A percentile compares a stretch with the other conserved stretches of the same genome.
phyloP scores from a whole-genome alignment of 53 echinoderm and acorn worm genomes.

The Temnopleurus reevesii region DNA sequence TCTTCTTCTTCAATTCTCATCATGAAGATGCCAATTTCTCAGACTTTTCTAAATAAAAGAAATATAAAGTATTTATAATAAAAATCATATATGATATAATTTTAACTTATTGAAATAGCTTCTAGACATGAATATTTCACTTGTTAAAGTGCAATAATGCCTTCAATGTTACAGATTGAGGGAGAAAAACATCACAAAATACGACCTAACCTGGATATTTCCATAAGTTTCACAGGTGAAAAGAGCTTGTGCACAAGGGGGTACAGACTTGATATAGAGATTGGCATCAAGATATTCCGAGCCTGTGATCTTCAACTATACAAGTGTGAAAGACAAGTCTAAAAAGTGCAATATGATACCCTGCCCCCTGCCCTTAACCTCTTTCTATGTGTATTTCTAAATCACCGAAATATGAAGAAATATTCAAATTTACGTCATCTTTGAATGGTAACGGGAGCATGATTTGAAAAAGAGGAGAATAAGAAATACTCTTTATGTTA shows the following conservation, averaged over 20 bases:
- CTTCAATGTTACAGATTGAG: not conserved
- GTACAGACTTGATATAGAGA: not conserved
- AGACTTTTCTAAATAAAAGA: too few species aligned
- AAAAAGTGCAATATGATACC: not conserved
- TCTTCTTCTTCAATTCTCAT: too few species aligned
- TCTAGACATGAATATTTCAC: too few species aligned
- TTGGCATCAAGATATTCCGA: not conserved
- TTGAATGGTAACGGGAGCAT: not conserved
- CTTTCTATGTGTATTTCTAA: too few species aligned
- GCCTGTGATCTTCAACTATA: not conserved
- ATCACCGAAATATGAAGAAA: too few species aligned
- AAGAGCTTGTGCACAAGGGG: not conserved
- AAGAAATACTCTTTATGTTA: too few species aligned
- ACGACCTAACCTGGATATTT: not conserved
- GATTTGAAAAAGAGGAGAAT: too few species aligned
- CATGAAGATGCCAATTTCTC: too few species aligned
- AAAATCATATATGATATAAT: too few species aligned
- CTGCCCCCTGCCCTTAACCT: not conserved
- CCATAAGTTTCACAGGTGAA: slow-evolving; percentile 11
- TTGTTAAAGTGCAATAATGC: too few species aligned
- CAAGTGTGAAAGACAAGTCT: not conserved
- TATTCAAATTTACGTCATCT: slow-evolving; percentile 4
- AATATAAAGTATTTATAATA: too few species aligned
- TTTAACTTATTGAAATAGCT: too few species aligned
- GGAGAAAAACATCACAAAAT: not conserved